A percentile compares a stretch with the other conserved stretches of the same genome.
Conservation (phyloP, 2,113 vertebrate species). For the Thinocorus orbignyianus region DNA sequence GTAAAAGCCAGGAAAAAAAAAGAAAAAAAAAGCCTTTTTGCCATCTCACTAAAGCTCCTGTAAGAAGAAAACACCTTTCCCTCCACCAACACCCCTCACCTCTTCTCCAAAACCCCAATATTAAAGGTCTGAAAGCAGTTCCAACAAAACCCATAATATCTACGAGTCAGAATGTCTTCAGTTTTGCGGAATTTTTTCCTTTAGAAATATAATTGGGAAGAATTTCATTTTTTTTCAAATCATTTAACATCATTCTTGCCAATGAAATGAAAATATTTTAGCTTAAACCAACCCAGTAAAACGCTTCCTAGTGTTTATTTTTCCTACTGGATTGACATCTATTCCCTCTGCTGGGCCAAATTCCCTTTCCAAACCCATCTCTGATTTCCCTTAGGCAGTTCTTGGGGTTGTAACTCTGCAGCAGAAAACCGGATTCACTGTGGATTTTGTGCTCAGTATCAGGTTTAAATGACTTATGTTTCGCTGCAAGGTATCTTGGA, state of each 20-base stretch:
- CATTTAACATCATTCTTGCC: background rate
- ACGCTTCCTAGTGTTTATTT: too few relatives aligned
- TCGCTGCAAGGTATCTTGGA: background rate
- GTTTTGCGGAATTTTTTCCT: background rate
- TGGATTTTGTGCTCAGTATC: fast-evolving
- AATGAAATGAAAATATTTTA: background rate
- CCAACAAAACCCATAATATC: too few relatives aligned
- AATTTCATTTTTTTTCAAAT: background rate
- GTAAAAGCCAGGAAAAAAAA: background rate
- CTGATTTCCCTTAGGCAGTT: background rate
- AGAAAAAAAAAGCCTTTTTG: background rate
- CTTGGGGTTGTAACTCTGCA: background rate
- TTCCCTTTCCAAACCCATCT: background rate
- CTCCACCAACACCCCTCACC: too few relatives aligned
- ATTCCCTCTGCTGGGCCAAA: too few relatives aligned
- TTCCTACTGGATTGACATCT: too few relatives aligned
- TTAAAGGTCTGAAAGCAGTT: background rate
- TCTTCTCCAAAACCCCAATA: background rate
- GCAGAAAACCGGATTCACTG: fast-evolving
- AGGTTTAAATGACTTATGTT: background rate
- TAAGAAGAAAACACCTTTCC: background rate
- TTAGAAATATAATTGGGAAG: too few relatives aligned
- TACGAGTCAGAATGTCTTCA: background rate
- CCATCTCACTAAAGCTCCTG: background rate
- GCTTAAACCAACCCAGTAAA: too few relatives aligned